Evolutionary conservation across 2,888 invertebrate species (phyloP).

Genomic region (Sphaeridia pumilis): DNA sequence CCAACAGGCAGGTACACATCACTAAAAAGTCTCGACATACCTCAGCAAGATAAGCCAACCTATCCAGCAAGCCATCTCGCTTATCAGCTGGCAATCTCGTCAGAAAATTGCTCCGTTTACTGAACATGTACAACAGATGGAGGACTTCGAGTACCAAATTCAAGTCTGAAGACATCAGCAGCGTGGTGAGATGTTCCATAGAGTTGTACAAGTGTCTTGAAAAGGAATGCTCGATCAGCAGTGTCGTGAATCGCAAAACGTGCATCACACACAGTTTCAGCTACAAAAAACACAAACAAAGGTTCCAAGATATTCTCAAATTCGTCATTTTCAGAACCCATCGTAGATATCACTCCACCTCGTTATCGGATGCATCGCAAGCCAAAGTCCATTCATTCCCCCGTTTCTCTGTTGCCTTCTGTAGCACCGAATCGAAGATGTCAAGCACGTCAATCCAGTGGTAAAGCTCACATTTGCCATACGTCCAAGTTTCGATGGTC

Average conservation of each 20-base stretch:
- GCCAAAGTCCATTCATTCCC: conserved; percentile 56
- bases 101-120: conserved; percentile 75
- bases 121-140: conserved; percentile 75
- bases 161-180: conserved; percentile 69
- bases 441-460: conserved; percentile 78
- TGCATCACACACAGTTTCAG: conserved; percentile 58
- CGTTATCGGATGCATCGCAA: conserved; percentile 56
- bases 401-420: conserved; percentile 55
- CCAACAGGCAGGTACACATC: conserved; percentile 1
- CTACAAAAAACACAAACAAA: conserved; percentile 41
- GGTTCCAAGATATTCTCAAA: background rate
- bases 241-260: conserved; percentile 67
- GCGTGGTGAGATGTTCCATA: conserved; percentile 66
- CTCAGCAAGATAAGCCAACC: conserved; percentile 67
- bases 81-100: conserved; percentile 60
- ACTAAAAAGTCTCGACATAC: conserved; percentile 41
- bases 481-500: conserved; percentile 67
- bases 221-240: conserved; percentile 76
- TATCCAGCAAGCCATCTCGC: conserved; percentile 55
- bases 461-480: conserved; percentile 73
- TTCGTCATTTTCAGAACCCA: background rate
- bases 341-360: conserved; percentile 35
- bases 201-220: conserved; percentile 76
- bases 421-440: conserved; percentile 59
- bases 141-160: conserved; percentile 70